A percentile compares a stretch with the other conserved stretches of the same genome.
These are phyloP conservation scores for Drosophila willistoni DNA, from an alignment of 1,140 invertebrate species.

Conservation along the genomic window DNA sequence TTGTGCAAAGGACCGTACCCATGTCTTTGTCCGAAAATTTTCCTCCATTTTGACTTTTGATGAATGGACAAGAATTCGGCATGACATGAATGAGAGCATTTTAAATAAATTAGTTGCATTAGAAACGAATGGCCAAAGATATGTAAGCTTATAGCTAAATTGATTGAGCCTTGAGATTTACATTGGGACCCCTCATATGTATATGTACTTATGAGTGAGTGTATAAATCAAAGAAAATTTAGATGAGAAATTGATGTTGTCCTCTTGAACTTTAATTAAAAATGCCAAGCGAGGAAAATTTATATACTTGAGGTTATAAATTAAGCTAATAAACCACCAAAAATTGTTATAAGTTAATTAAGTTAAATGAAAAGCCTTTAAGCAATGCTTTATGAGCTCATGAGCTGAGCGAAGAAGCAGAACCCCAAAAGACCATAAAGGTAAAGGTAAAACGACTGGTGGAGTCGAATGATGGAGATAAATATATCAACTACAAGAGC, in stretches of 20 bases:
- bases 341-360: conserved; percentile 82
- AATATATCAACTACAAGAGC: conserved; percentile 46
- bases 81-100: conserved; percentile 79
- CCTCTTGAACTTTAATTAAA: conserved; percentile 45
- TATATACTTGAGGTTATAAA: conserved; percentile 63
- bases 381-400: conserved; percentile 33
- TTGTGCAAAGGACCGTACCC: conserved; percentile 38
- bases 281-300: conserved; percentile 39
- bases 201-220: not conserved
- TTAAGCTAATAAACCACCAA: conserved; percentile 74
- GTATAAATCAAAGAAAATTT: conserved; percentile 47
- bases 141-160: conserved; percentile 45
- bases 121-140: conserved; percentile 44
- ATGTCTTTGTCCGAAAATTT: conserved; percentile 39
- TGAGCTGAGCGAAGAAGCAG: not conserved
- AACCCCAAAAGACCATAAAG: conserved; percentile 41
- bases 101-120: conserved; percentile 82
- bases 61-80: conserved; percentile 74
- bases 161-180: conserved; percentile 51
- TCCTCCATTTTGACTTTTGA: conserved; percentile 66
- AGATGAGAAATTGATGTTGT: not conserved
- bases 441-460: conserved; percentile 33
- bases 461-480: conserved; percentile 16
- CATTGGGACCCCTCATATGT: conserved; percentile 35
- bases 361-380: conserved; percentile 80